These are phyloP conservation scores for Rhagonycha lutea DNA, from an alignment of 2,888 invertebrate genomes.

Conservation along the genomic window DNA sequence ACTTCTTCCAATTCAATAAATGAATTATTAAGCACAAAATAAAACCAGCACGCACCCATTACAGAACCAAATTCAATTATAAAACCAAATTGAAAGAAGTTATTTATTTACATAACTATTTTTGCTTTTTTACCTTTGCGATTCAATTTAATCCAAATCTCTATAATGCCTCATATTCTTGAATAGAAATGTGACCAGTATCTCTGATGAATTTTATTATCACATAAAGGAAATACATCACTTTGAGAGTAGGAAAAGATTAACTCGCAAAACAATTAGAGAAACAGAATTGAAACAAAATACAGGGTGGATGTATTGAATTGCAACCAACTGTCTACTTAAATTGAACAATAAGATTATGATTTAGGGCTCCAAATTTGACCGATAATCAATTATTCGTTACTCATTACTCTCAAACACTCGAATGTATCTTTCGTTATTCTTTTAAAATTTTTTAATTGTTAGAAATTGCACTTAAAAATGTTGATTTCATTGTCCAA, in stretches of 20 bases:
- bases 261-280: background rate
- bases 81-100: background rate
- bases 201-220: background rate
- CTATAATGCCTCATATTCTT: background rate
- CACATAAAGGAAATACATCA: background rate
- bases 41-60: background rate
- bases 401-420: too few relatives aligned
- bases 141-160: background rate
- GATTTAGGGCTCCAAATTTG: too few relatives aligned
- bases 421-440: too few relatives aligned
- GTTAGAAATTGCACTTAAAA: too few relatives aligned
- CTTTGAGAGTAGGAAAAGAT: background rate
- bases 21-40: background rate
- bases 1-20: background rate
- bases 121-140: background rate
- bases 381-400: too few relatives aligned
- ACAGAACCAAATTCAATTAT: slow-evolving; percentile 1
- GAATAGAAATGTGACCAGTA: background rate
- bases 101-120: background rate
- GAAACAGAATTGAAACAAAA: background rate
- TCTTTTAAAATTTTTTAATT: too few relatives aligned
- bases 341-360: too few relatives aligned
- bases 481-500: too few relatives aligned
- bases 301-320: background rate
- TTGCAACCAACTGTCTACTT: too few relatives aligned